phyloP scores from a whole-genome alignment of 2,113 vertebrate species.

The Pimephales promelas region DNA sequence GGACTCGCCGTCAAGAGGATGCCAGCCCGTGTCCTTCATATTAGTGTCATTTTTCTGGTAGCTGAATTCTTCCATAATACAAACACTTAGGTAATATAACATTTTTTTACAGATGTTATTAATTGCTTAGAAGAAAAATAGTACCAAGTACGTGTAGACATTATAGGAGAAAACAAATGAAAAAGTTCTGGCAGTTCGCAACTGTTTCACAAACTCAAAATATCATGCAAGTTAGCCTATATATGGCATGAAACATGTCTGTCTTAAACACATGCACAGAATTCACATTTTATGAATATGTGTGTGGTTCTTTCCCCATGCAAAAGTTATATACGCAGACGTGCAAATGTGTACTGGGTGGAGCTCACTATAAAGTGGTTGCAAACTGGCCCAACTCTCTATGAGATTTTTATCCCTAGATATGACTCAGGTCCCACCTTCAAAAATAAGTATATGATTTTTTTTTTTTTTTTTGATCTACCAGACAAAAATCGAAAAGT shows the following conservation, averaged over 20 bases:
- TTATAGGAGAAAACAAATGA: background rate
- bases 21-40: background rate
- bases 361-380: background rate
- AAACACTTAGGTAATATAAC: background rate
- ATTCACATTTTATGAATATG: background rate
- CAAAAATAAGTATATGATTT: background rate
- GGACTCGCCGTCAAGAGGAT: no score
- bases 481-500: background rate
- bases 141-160: background rate
- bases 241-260: constrained; percentile 50
- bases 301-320: background rate
- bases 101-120: background rate
- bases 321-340: background rate
- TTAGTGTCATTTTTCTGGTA: constrained; percentile 31
- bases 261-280: background rate
- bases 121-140: background rate
- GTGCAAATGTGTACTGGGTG: background rate
- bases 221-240: constrained; percentile 69
- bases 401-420: background rate
- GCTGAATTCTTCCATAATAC: constrained; percentile 11
- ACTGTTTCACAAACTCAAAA: constrained; percentile 49
- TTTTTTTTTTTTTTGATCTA: background rate
- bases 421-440: background rate
- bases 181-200: background rate
- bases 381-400: background rate